Base-by-base conservation (phyloP, 2,888 invertebrate species). In the Drosophila conformis region DNA sequence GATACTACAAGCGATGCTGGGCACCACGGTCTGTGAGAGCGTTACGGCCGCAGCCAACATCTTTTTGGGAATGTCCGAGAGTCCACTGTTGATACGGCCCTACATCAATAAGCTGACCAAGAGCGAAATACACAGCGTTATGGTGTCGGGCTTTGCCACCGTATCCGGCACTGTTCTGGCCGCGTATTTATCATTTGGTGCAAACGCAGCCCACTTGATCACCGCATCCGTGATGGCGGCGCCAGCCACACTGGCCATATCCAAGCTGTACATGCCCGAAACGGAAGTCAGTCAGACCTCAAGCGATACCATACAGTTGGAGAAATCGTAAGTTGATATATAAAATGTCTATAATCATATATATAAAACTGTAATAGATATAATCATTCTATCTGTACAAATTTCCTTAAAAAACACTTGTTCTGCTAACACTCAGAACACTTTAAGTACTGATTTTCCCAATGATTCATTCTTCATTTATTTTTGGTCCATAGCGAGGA, bases 201-300 rank as follows among this genome's bases (percentile, higher is more conserved):
- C 98, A 0, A 95, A 96, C 57, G 96, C 99, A 0, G 95, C 97
- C 0, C 97, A 99, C 92, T 94, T 99, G 46, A 96, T 99, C 74
- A 97, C 98, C 0, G 97, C 99, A 0, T 97, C 97, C 73, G 96
- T 99, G 1, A 99, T 99, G 99, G 97, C 98, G 0, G 99, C 99
- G 0, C 99, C 99, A 0, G 98, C 98, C 0, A 97, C 99, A 0
- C 93, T 99, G 35, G 98, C 97, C 85, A 97, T 95, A 90, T 95
- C 98, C 15, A 99, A 99, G 92, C 94, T 99, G 0, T 94, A 98
- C 86, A 96, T 97, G 94, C 99, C 99, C 0, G 99, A 99, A 94
- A 97, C 96, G 0, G 96, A 97, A 87, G 94, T 95, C 67, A 96
- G 97, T 0, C 94, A 95, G 76, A 97, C 97, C 0, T 95, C 95